Base-by-base conservation (phyloP, 2,797 vertebrate genomes). In the Onychomys arenicola region DNA sequence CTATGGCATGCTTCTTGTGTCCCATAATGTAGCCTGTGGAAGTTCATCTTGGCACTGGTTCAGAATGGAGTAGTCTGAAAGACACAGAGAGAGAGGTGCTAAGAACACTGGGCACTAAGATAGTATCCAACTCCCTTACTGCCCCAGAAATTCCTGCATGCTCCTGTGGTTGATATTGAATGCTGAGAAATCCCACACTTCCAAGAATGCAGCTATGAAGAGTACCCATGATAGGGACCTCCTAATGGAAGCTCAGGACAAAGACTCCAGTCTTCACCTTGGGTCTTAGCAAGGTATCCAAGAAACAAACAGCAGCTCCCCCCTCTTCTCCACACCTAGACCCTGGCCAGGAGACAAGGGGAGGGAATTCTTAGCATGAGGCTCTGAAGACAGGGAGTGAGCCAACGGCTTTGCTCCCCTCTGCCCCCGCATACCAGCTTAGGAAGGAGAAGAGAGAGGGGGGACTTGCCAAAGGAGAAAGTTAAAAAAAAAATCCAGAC, bases 261-360 rank as follows among this genome's bases (percentile, higher is more conserved):
- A 65, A 71, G 43, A 63, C 49, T 49, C 61, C 23, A 71, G 46
- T 57, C 9, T 78, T 85, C 32, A 25, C 43, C n/a, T 40, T 63
- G 46, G 49, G 57, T 37, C 40, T 85, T 27, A 34, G 57, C 10
- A 81, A 37, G 49, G 59, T 49, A 57, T 49, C 75, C 37, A 90
- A 57, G 59, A 87, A 57, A 63, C n/a, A 49, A 59, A 40, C 0
- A 9, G 5, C 4, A 14, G 40, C 21, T 1, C 21, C 34, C 43
- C 8, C 14, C 37, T 6, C 37, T 10, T 5, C 34, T 77, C n/a
- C 8, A 10, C 32, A 34, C 5, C 29, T 0, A 0, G 94, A 55
- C 19, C 4, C 17, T 14, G 57, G 43, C 27, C 34, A 43, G 65
- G 73, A 84, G 43, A 6, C 17, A 6, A 75, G n/a, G 65, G 17